Conservation (phyloP, 2,113 vertebrate genomes). For the Pholis gunnellus region DNA sequence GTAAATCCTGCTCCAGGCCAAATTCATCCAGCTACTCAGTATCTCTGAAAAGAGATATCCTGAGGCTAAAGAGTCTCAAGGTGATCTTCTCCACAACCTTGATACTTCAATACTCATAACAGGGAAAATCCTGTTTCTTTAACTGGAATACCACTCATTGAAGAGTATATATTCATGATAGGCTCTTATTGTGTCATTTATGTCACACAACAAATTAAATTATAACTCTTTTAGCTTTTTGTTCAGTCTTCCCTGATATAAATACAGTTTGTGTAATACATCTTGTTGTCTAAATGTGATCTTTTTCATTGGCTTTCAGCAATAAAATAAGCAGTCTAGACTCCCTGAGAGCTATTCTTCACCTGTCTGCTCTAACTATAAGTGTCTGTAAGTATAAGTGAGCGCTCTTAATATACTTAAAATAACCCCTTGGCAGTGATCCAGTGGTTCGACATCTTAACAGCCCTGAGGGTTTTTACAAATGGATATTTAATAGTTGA, state of each 20-base stretch:
- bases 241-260: background rate
- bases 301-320: background rate
- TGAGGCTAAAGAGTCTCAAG: background rate
- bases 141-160: background rate
- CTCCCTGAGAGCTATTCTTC: conserved; percentile 3
- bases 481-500: conserved; percentile 41
- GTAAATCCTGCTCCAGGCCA: conserved; percentile 15
- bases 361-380: conserved; percentile 10
- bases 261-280: background rate
- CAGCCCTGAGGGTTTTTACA: background rate
- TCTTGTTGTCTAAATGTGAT: background rate
- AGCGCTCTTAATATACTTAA: conserved; percentile 19
- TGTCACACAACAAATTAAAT: background rate
- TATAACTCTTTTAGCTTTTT: background rate
- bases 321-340: conserved; percentile 16
- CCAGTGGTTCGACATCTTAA: conserved; percentile 23
- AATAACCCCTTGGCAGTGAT: conserved; percentile 8
- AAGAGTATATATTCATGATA: background rate
- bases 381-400: background rate
- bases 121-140: background rate
- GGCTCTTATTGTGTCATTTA: background rate
- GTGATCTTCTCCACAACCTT: background rate
- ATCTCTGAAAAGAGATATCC: background rate
- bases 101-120: background rate
- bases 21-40: conserved; percentile 8